Evolutionary conservation across 1,140 invertebrate species (phyloP), one percentile per base, ranked within the genome.

Genomic region (Penaeus chinensis): DNA sequence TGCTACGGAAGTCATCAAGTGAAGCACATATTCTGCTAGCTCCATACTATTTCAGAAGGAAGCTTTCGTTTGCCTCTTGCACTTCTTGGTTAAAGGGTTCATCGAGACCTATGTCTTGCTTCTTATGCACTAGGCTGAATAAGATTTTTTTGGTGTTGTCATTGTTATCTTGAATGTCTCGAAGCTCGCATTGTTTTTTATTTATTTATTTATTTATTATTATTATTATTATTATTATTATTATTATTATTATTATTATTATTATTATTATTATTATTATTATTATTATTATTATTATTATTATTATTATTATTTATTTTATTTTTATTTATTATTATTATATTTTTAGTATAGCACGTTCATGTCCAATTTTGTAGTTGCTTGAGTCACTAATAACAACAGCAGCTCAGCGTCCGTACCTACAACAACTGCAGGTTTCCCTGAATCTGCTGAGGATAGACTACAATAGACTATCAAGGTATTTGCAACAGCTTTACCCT

Each of bases 11-110:
- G 32, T 32, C 32, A 32, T 32, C 32, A 32, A 32, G 32, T 32
- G 32, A 32, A 32, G 32, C 32, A 32, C 32, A 32, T 32, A 32
- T 32, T 2, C 32, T 32, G 32, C 32, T 32, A 32, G 32, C 32
- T 32, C 32, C 32, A 32, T 32, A 32, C 32, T 11, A 18, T 62
- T 71, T 84, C 66, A 84, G 82, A 60, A 76, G 65, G 82, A 84
- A 84, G 82, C 65, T 84, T 81, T 71, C 82, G 74, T 69, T 69
- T 84, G 82, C 82, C 66, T 84, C 69, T 84, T 84, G 82, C 65
- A 74, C 65, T 84, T 84, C 27, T 32, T 32, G 32, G 32, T 32
- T 32, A 32, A 32, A 84, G 27, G 37, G 74, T 3, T 84, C 24
- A 60, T 74, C 65, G n/a, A 37, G 81, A 66, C 66, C 27, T 61